Conservation (phyloP, 2,888 invertebrate genomes). For the Xiphydria camelus region DNA sequence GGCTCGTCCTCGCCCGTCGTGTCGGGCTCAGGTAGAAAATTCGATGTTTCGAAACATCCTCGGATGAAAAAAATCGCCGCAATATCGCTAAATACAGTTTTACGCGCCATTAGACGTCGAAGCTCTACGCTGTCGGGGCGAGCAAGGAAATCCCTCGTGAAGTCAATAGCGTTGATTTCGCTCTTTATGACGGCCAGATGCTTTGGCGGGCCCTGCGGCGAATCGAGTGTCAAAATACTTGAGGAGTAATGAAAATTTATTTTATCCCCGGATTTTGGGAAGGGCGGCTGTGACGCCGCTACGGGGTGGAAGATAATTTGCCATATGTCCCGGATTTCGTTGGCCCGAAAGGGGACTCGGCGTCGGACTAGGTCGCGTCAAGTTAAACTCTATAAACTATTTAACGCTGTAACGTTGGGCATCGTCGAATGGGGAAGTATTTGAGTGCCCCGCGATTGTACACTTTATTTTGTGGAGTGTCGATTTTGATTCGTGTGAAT, state of each 20-base stretch:
- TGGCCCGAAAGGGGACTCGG: too few relatives aligned
- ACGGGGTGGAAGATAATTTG: too few relatives aligned
- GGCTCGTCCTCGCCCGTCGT: slow-evolving; percentile 5
- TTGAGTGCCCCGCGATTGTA: too few relatives aligned
- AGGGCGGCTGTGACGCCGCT: too few relatives aligned
- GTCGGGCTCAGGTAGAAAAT: slow-evolving; percentile 6
- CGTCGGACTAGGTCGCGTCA: too few relatives aligned
- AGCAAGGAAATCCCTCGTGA: slow-evolving; percentile 5
- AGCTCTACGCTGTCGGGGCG: slow-evolving; percentile 7
- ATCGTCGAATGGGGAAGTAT: too few relatives aligned
- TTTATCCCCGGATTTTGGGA: too few relatives aligned
- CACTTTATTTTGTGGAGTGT: too few relatives aligned
- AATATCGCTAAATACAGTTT: slow-evolving; percentile 17
- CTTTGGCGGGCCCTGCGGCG: slow-evolving; percentile 4
- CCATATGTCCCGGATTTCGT: too few relatives aligned
- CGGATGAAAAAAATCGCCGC: slow-evolving; percentile 12
- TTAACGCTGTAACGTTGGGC: too few relatives aligned
- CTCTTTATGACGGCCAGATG: slow-evolving; percentile 12
- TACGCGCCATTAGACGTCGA: slow-evolving; percentile 13
- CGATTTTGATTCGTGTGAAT: too few relatives aligned
- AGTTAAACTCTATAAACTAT: too few relatives aligned
- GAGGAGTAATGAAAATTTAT: slow-evolving; percentile 14
- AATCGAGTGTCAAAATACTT: slow-evolving; percentile 14
- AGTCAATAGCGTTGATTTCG: slow-evolving; percentile 12
- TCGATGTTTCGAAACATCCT: slow-evolving; percentile 12